phyloP scores from a whole-genome alignment of 2,888 invertebrate species.

The Agrenia bidenticulata region DNA sequence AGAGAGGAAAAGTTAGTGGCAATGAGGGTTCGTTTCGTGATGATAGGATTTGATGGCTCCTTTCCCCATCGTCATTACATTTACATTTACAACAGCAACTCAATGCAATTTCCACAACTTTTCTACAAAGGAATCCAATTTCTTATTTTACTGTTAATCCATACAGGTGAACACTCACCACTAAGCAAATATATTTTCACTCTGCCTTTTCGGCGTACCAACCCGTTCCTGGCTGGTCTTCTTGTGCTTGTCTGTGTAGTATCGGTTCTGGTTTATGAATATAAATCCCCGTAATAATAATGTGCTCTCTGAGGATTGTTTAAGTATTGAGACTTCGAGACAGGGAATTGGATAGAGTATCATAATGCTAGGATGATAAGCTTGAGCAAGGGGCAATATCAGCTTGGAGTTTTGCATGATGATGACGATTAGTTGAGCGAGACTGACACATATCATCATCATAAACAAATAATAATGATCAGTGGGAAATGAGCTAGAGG shows the following conservation, averaged over 20 bases:
- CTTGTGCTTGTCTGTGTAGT: no score
- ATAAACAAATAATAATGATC: slow-evolving; percentile 29
- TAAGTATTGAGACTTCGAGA: no score
- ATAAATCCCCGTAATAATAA: background rate
- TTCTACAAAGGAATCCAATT: slow-evolving; percentile 5
- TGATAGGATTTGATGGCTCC: background rate
- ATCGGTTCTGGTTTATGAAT: background rate
- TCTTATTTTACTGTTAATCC: slow-evolving; percentile 1
- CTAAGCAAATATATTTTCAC: no score
- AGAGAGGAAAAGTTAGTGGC: no score
- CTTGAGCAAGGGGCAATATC: no score
- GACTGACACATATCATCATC: slow-evolving; percentile 13
- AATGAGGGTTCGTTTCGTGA: background rate
- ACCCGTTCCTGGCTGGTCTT: no score
- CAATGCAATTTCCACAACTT: background rate
- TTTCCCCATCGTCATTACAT: background rate
- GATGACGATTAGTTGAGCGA: slow-evolving; percentile 15
- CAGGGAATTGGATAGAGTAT: no score
- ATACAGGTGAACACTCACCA: background rate
- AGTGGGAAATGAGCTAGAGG: background rate
- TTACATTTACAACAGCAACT: background rate
- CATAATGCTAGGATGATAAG: no score
- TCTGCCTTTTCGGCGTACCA: no score
- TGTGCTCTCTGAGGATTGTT: no score
- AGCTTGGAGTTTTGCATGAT: slow-evolving; percentile 8